Evolutionary conservation across 2,888 invertebrate genomes (phyloP).

Genomic region (Patella caerulea): DNA sequence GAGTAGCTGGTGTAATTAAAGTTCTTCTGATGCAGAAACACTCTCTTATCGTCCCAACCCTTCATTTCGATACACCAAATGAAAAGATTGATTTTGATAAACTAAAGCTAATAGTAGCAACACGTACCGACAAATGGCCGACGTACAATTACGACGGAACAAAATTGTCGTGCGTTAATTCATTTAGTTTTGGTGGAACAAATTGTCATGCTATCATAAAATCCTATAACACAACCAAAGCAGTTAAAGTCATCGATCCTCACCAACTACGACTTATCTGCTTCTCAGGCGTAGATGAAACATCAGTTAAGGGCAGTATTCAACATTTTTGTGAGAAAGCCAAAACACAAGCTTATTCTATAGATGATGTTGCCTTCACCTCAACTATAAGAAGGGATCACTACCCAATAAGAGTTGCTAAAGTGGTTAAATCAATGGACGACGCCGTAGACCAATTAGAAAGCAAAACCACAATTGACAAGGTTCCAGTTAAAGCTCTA

Average conservation of each 20-base stretch:
- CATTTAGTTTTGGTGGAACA: constrained; percentile 54
- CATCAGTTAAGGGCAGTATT: constrained; percentile 19
- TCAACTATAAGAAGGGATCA: constrained; percentile 45
- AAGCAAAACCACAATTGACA: background rate
- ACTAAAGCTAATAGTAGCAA: constrained; percentile 33
- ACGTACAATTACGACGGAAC: constrained; percentile 16
- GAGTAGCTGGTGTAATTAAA: constrained; percentile 51
- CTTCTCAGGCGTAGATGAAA: constrained; percentile 28
- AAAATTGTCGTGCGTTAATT: constrained; percentile 38
- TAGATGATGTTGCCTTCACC: constrained; percentile 35
- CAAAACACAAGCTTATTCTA: background rate
- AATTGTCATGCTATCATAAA: constrained; percentile 46
- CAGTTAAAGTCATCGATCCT: background rate
- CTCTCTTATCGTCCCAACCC: constrained; percentile 41
- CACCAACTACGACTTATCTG: constrained; percentile 24
- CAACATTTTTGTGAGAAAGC: constrained; percentile 10
- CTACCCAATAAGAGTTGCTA: constrained; percentile 28
- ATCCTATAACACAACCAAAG: background rate
- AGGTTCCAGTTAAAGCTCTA: background rate
- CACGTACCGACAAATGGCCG: constrained; percentile 27
- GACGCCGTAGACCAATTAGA: constrained; percentile 21
- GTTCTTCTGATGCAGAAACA: constrained; percentile 50
- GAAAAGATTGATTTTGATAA: constrained; percentile 39
- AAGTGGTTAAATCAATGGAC: constrained; percentile 20
- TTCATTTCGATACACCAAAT: constrained; percentile 41